Evolutionary conservation across 2,888 invertebrate genomes (phyloP).

Genomic region (Rotaria macrura): DNA sequence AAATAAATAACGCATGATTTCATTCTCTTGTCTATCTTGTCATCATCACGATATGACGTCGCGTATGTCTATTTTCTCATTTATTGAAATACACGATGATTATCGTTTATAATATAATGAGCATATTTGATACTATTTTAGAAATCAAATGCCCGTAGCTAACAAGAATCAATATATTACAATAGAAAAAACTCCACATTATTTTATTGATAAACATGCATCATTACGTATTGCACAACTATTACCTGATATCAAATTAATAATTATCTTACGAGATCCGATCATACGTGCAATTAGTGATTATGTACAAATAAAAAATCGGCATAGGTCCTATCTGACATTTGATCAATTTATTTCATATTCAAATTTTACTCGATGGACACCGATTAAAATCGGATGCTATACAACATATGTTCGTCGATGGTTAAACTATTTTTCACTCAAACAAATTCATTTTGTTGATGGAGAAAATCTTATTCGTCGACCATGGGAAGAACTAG

Average conservation of each 20-base stretch:
- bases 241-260: constrained; percentile 78
- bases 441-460: constrained; percentile 77
- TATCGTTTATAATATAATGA: not conserved
- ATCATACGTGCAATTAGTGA: constrained; percentile 85
- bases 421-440: constrained; percentile 80
- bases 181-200: constrained; percentile 87
- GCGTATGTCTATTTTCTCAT: not conserved
- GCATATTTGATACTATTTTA: not conserved
- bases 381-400: constrained; percentile 59
- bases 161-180: constrained; percentile 72
- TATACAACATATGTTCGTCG: constrained; percentile 75
- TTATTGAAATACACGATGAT: not conserved
- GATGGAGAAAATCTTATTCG: constrained; percentile 82
- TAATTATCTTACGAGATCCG: constrained; percentile 69
- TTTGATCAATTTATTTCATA: constrained; percentile 20
- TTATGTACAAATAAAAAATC: constrained; percentile 64
- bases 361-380: constrained; percentile 39
- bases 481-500: constrained; percentile 70
- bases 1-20: not conserved
- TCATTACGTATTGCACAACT: constrained; percentile 80
- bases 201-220: constrained; percentile 82
- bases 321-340: not conserved
- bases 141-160: constrained; percentile 72
- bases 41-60: constrained; percentile 4
- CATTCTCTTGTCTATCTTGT: not conserved